Evolutionary conservation across 2,113 vertebrate species (phyloP).

Genomic region (Istiophorus platypterus): DNA sequence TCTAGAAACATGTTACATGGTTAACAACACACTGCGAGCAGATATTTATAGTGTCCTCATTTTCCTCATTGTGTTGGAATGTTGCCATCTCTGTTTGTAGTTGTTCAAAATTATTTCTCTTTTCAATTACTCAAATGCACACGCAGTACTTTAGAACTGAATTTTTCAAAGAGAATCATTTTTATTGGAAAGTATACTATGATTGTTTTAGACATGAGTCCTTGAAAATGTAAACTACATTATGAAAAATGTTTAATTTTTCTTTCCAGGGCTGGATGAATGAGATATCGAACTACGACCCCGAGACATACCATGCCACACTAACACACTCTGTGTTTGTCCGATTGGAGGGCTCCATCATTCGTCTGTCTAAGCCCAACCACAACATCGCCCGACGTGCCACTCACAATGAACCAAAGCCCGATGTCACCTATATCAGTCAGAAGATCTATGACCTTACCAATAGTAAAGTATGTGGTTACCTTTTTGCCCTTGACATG

Average conservation of each 20-base stretch:
- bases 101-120: neutral
- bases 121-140: neutral
- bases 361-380: constrained; percentile 97
- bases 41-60: constrained; percentile 9
- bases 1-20: neutral
- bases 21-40: neutral
- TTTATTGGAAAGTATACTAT: neutral
- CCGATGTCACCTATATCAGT: constrained; percentile 93
- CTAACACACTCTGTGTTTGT: constrained; percentile 95
- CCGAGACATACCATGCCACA: constrained; percentile 97
- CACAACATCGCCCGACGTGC: constrained; percentile 95
- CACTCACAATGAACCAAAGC: constrained; percentile 92
- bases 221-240: neutral
- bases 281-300: constrained; percentile 95
- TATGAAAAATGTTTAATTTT: constrained; percentile 22
- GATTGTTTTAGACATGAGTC: neutral
- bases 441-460: constrained; percentile 98
- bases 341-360: constrained; percentile 91
- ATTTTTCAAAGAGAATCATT: neutral
- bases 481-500: neutral
- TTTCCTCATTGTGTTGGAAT: neutral
- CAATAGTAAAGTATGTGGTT: constrained; percentile 90
- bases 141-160: neutral
- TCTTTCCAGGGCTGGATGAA: constrained; percentile 96
- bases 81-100: neutral